Evolutionary conservation across 2,888 invertebrate genomes (phyloP).

Genomic region (Drosophila ezoana): DNA sequence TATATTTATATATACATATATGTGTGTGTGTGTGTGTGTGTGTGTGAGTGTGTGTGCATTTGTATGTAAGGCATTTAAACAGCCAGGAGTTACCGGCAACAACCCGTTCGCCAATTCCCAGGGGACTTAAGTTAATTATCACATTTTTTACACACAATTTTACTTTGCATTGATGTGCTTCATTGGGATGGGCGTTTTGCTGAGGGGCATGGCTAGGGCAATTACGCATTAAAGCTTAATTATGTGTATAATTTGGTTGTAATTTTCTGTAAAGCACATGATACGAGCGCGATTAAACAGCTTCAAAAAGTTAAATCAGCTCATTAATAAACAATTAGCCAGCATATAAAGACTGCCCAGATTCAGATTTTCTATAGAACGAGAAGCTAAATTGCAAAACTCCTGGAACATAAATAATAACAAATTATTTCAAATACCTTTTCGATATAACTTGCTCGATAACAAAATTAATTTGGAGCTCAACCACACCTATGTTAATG

Average conservation of each 20-base stretch:
- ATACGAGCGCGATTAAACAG: constrained; percentile 60
- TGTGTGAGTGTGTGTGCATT: background rate
- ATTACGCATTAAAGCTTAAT: constrained; percentile 68
- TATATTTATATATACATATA: background rate
- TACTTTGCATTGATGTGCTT: constrained; percentile 74
- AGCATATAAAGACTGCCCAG: constrained; percentile 18
- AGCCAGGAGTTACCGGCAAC: constrained; percentile 18
- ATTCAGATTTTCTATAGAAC: background rate
- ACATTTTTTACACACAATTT: constrained; percentile 80
- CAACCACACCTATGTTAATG: too few relatives aligned
- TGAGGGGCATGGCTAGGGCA: constrained; percentile 40
- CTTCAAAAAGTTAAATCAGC: constrained; percentile 68
- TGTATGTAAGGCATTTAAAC: constrained; percentile 34
- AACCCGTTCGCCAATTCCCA: constrained; percentile 57
- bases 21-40: background rate
- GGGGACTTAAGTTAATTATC: constrained; percentile 79
- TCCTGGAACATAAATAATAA: too few relatives aligned
- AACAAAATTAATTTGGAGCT: too few relatives aligned
- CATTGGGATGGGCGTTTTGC: constrained; percentile 17
- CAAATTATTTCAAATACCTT: too few relatives aligned
- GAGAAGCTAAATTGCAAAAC: background rate
- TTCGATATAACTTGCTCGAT: too few relatives aligned
- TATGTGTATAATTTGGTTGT: constrained; percentile 78
- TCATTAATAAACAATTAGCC: constrained; percentile 68
- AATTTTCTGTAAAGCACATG: constrained; percentile 71